phyloP scores from a whole-genome alignment of 2,888 invertebrate genomes.

The Nemotelus pantherinus region DNA sequence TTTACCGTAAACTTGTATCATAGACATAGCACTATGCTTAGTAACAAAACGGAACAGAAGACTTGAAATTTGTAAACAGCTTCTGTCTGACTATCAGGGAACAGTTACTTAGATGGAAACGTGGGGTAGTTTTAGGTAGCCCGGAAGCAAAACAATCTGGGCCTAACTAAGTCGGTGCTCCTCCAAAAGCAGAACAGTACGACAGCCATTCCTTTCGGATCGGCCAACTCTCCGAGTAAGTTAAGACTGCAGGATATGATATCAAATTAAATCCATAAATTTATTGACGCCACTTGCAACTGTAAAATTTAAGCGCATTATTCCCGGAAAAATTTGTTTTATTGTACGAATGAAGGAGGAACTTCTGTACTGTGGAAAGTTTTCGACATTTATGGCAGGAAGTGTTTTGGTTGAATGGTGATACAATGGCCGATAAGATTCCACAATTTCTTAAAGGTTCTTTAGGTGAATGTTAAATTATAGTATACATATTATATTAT shows the following conservation, averaged over 20 bases:
- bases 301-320: constrained; percentile 44
- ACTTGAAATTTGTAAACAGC: constrained; percentile 32
- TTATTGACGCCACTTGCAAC: constrained; percentile 41
- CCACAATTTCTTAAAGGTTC: neutral
- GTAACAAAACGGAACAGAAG: constrained; percentile 17
- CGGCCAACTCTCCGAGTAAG: neutral
- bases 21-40: constrained; percentile 20
- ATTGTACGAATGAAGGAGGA: neutral
- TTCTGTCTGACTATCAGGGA: neutral
- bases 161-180: constrained; percentile 12
- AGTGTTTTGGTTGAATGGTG: neutral
- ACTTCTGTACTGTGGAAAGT: neutral
- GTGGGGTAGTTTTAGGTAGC: constrained; percentile 1
- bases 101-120: neutral
- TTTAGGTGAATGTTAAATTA: no score
- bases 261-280: constrained; percentile 43
- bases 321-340: constrained; percentile 33
- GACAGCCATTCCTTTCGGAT: neutral
- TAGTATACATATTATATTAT: no score
- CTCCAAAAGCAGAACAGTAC: neutral
- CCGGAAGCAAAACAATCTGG: constrained; percentile 13
- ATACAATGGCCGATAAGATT: neutral
- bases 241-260: constrained; percentile 31
- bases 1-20: constrained; percentile 37
- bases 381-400: neutral